A percentile compares a stretch with the other conserved stretches of the same genome.
Evolutionary conservation across 2,797 vertebrate genomes (phyloP).

Genomic region (Geotria australis): DNA sequence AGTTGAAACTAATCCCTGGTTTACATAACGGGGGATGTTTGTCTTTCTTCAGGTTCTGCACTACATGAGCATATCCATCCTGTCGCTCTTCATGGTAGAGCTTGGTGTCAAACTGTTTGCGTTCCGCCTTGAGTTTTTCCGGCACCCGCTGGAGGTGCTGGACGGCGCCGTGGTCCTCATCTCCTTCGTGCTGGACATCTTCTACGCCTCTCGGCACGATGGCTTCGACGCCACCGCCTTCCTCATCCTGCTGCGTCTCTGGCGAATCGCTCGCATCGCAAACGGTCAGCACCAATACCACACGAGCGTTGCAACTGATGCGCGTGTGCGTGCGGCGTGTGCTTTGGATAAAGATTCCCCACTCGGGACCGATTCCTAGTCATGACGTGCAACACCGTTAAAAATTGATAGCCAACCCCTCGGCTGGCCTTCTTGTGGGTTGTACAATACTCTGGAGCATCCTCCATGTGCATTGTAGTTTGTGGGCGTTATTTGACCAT

Average conservation of each 20-base stretch:
- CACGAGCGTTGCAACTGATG: too few species aligned
- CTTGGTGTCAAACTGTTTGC: slow-evolving; percentile 42
- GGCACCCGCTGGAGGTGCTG: slow-evolving; percentile 82
- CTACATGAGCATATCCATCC: slow-evolving; percentile 44
- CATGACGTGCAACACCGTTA: too few species aligned
- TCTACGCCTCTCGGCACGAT: slow-evolving; percentile 33
- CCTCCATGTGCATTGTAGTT: too few species aligned
- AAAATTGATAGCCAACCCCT: too few species aligned
- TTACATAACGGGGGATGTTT: neutral
- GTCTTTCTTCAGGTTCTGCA: slow-evolving; percentile 40
- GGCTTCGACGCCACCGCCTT: slow-evolving; percentile 45
- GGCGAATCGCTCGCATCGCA: slow-evolving; percentile 76
- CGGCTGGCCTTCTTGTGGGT: too few species aligned
- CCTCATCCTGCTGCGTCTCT: slow-evolving; percentile 61
- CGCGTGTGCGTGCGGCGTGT: too few species aligned
- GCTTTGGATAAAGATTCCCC: too few species aligned
- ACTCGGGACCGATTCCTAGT: too few species aligned
- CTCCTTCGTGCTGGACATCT: slow-evolving; percentile 50
- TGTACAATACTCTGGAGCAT: too few species aligned
- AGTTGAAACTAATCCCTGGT: too few species aligned
- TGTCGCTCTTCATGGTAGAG: slow-evolving; percentile 61
- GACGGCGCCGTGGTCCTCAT: slow-evolving; percentile 39
- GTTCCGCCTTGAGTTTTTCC: slow-evolving; percentile 50
- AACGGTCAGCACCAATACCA: slow-evolving; percentile 22
- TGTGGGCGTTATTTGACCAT: too few species aligned